Base-by-base conservation (phyloP, 2,113 vertebrate genomes). In the Tringa solitaria region DNA sequence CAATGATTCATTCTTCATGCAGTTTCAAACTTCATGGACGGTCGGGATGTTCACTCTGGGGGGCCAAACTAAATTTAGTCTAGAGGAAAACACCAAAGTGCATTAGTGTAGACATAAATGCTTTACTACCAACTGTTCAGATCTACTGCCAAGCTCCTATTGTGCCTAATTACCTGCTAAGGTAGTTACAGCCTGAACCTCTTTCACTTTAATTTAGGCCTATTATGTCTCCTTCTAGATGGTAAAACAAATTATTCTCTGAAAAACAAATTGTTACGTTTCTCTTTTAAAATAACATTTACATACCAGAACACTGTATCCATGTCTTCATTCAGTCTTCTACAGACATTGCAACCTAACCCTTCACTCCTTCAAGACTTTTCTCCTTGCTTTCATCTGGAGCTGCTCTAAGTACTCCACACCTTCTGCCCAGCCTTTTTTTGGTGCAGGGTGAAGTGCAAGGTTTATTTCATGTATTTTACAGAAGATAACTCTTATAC, bases 101-200 rank as follows among this genome's bases (percentile, higher is more conserved):
- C 3, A 1, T 53, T 51, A 73, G 27, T 23, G 51, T 14, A 84
- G 77, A 17, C 26, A 33, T 46, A 90, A 75, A 60, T 35, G 56
- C 39, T 82, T 87, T n/a, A 76, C 26, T 15, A 91, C 50, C 74
- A 79, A 64, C 57, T 60, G 30, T 75, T 94, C 18, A 82, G 30
- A 50, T 60, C 65, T 72, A 43, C 53, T 85, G 57, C 46, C 75
- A 88, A 84, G 22, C 18, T 82, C 43, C 68, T 73, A 54, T 75
- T 87, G 65, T 82, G 81, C 75, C 57, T 90, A 82, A 92, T 93
- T 87, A 94, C 53, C 57, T 92, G 70, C 57, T 76, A 85, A 80
- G 2, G 0, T 10, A 68, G 53, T 85, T 90, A 69, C 30, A 84
- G 63, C 45, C 68, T 84, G 43, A 86, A 92, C 8, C 30, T 14